These are phyloP conservation scores for Coregonus sp. DNA, from an alignment of 2,797 vertebrate genomes.

Conservation along the genomic window DNA sequence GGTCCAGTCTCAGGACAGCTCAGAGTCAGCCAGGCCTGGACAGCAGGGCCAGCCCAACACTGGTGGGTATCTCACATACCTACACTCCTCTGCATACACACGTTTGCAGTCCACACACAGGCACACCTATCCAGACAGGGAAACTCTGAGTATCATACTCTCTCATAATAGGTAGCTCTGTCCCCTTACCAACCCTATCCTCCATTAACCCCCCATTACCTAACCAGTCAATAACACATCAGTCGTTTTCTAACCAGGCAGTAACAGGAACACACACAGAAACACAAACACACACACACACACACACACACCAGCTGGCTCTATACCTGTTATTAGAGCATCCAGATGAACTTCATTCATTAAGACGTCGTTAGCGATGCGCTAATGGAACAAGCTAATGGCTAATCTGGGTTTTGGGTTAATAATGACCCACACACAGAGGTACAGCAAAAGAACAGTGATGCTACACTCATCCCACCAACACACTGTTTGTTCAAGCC, in stretches of 20 bases:
- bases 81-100: slow-evolving; percentile 13
- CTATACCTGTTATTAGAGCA: background rate
- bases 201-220: slow-evolving; percentile 1
- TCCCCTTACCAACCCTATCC: background rate
- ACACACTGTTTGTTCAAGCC: background rate
- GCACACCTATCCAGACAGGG: background rate
- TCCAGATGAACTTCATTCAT: slow-evolving; percentile 34
- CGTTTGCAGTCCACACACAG: background rate
- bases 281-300: too few species aligned
- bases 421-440: slow-evolving; percentile 18
- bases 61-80: slow-evolving; percentile 63
- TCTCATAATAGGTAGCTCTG: background rate
- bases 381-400: slow-evolving; percentile 43
- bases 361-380: slow-evolving; percentile 33
- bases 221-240: slow-evolving; percentile 2
- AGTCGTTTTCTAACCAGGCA: slow-evolving; percentile 5
- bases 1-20: slow-evolving; percentile 86
- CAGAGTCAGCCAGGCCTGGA: slow-evolving; percentile 82
- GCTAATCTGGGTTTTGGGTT: slow-evolving; percentile 34
- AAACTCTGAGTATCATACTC: background rate
- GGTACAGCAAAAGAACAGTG: slow-evolving; percentile 17
- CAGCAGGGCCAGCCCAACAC: slow-evolving; percentile 85
- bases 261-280: slow-evolving; percentile 3
- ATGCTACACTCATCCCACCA: slow-evolving; percentile 16
- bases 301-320: slow-evolving; percentile 9